Conservation (phyloP, 2,113 vertebrate genomes). For the Seriola quinqueradiata region DNA sequence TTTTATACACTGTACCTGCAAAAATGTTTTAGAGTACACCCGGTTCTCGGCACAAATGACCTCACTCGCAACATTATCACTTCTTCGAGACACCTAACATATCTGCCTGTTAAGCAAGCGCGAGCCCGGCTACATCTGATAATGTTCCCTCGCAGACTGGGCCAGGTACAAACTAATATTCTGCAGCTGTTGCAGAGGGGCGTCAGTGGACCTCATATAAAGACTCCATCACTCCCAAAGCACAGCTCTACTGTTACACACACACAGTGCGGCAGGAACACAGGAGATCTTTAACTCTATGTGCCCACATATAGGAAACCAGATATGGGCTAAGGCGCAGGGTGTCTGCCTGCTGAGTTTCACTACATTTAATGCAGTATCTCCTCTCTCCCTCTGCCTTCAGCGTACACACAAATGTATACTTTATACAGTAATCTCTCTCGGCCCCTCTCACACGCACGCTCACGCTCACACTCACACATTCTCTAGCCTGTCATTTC, state of each 20-base stretch:
- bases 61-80: neutral
- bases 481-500: conserved; percentile 27
- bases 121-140: neutral
- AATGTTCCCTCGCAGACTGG: conserved; percentile 7
- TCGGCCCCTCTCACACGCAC: conserved; percentile 2
- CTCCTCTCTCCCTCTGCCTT: neutral
- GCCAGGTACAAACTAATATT: conserved; percentile 56
- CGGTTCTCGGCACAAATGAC: neutral
- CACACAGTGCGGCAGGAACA: conserved; percentile 18
- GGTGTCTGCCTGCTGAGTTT: conserved; percentile 30
- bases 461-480: conserved; percentile 8
- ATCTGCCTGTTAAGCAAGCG: conserved; percentile 29
- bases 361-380: conserved; percentile 29
- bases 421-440: conserved; percentile 65
- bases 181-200: conserved; percentile 54
- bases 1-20: conserved; percentile 11
- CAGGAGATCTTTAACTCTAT: conserved; percentile 43
- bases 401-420: conserved; percentile 42
- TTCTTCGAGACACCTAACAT: conserved; percentile 1
- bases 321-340: conserved; percentile 29
- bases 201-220: conserved; percentile 41
- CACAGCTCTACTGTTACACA: conserved; percentile 40
- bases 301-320: conserved; percentile 56
- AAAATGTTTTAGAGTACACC: neutral
- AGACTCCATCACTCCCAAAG: conserved; percentile 39